These are phyloP conservation scores for Aethes cnicana DNA, from an alignment of 2,888 invertebrate species.

Conservation along the genomic window DNA sequence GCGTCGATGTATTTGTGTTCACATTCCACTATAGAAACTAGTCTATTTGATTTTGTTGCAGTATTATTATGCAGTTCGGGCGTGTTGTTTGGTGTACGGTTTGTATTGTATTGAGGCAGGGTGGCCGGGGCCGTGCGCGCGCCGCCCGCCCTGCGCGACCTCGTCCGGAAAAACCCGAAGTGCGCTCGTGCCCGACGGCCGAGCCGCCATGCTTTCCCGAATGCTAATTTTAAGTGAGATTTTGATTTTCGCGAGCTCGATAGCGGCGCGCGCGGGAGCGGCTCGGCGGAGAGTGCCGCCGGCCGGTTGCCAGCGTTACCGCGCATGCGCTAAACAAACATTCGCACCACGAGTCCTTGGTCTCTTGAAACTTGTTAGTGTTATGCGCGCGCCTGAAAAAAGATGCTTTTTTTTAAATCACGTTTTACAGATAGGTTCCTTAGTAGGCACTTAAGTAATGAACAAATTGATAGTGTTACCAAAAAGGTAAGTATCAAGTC, in stretches of 20 bases:
- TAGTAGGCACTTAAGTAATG: too few species aligned
- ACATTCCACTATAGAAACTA: conserved; percentile 5
- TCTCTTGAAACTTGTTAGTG: conserved; percentile 13
- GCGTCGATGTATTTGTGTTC: too few species aligned
- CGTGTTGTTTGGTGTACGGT: conserved; percentile 46
- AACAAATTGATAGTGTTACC: too few species aligned
- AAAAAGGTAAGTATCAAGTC: too few species aligned
- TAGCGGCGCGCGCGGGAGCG: conserved; percentile 50
- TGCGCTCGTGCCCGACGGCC: conserved; percentile 38
- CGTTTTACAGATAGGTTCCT: too few species aligned
- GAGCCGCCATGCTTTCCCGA: conserved; percentile 45
- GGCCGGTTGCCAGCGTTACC: conserved; percentile 28
- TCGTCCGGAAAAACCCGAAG: conserved; percentile 56
- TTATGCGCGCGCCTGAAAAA: too few species aligned
- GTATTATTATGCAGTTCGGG: conserved; percentile 28
- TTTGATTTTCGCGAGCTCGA: conserved; percentile 50
- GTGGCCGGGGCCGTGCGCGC: conserved; percentile 59
- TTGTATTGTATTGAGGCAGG: conserved; percentile 47
- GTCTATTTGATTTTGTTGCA: conserved; percentile 7
- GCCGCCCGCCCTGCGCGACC: conserved; percentile 73
- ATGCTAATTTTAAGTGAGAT: conserved; percentile 60
- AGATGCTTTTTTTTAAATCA: too few species aligned
- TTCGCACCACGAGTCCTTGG: conserved; percentile 33
- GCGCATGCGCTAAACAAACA: conserved; percentile 62
- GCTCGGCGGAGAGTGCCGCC: conserved; percentile 43